Base-by-base conservation (phyloP, 2,797 vertebrate species). In the Hydrocynus forskahlii region DNA sequence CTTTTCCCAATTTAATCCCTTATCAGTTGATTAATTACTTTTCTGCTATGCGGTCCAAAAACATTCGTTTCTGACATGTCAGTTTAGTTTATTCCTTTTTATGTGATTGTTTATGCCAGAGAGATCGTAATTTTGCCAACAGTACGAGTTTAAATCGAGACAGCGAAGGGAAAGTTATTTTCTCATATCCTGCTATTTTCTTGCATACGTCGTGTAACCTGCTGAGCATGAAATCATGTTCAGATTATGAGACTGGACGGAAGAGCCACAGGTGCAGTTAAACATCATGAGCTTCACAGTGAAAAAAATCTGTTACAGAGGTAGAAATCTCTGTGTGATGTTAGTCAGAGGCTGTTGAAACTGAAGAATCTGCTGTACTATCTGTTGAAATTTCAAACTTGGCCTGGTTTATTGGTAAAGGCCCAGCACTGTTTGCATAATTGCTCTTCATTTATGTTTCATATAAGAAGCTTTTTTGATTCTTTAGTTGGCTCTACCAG, bases 401-500 rank as follows among this genome's bases (percentile, higher is more conserved):
- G 0, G 8, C 35, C 38, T 43, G 19, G 64, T 43, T 43, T 38
- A 4, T n/a, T 67, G 17, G 17, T 43, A 17, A 69, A 69, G 4
- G 13, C 12, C 13, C 45, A 16, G 35, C 23, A 25, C 16, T 19
- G 29, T 16, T 38, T 2, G 16, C 10, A 17, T 14, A 19, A 17
- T 38, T 7, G 17, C 17, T 67, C 52, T 17, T 10, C 25, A 5
- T 1, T 38, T 4, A 43, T 40, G 64, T 8, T 19, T 70, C 19
- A 52, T 55, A 14, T 60, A 21, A 60, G 66, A 50, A 6, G 3
- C 17, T 8, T 50, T 57, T 23, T 59, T n/a, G 0, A 8, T 76
- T 63, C 25, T 43, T 50, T 72, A 45, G 29, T 71, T 70, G 8
- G 6, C 48, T 70, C 21, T 72, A 72, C 25, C 63, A 43, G 62